Percentiles rank a stretch among this genome's conserved stretches.
Evolutionary conservation across 2,797 vertebrate genomes (phyloP).

Genomic region (Pyrocephalus nanus): DNA sequence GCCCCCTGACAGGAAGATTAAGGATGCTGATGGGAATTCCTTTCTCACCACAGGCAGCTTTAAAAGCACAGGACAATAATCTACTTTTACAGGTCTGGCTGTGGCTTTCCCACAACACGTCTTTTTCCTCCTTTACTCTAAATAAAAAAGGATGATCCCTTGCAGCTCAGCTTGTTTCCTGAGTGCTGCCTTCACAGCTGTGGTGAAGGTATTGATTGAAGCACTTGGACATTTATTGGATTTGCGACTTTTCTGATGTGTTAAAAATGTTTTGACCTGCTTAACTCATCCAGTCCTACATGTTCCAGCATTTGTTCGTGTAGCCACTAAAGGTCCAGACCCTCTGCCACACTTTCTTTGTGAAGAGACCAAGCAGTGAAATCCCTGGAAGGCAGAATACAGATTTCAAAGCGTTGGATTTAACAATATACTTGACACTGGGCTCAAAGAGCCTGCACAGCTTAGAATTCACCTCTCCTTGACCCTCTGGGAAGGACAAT

Average conservation of each 20-base stretch:
- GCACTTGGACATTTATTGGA: constrained; percentile 1
- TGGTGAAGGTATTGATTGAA: constrained; percentile 16
- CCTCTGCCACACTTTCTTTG: neutral
- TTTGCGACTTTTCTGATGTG: neutral
- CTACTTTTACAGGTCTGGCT: neutral
- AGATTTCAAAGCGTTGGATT: neutral
- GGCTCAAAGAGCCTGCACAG: neutral
- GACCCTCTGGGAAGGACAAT: constrained; percentile 8
- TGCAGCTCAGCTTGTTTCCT: neutral
- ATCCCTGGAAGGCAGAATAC: neutral
- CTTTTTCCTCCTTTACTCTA: neutral
- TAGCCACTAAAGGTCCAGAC: neutral
- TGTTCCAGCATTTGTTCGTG: neutral
- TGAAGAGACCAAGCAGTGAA: neutral
- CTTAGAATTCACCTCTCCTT: constrained; percentile 33
- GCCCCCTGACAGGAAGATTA: constrained; percentile 12
- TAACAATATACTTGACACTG: neutral
- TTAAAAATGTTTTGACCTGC: neutral
- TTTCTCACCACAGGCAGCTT: neutral
- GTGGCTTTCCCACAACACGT: neutral
- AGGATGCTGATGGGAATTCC: constrained; percentile 29
- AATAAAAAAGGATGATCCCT: neutral
- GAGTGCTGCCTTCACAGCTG: constrained; percentile 9
- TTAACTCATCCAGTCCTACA: neutral
- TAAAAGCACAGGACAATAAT: constrained; percentile 24